These are phyloP conservation scores for Rhinichthys osculus DNA, from an alignment of 2,797 vertebrate species.

Conservation along the genomic window DNA sequence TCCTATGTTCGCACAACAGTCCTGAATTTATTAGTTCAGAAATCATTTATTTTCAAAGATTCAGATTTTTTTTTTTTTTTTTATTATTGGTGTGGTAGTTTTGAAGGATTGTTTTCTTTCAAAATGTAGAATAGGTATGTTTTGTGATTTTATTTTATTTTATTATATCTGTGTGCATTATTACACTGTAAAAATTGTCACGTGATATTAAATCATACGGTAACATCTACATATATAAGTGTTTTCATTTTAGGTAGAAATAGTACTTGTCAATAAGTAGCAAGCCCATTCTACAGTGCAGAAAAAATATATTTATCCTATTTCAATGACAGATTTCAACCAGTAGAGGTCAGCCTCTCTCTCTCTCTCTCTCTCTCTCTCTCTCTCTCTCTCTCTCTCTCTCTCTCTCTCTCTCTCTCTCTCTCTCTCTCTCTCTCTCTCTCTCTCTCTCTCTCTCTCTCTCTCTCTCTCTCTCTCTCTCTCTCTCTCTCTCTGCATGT, in stretches of 20 bases:
- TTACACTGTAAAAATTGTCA: background rate
- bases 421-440: background rate
- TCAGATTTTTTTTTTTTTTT: no score
- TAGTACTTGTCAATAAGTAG: background rate
- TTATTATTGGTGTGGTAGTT: background rate
- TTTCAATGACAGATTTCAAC: conserved; percentile 4
- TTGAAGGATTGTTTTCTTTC: background rate
- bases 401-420: no score
- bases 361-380: background rate
- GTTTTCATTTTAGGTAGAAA: background rate
- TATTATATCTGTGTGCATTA: background rate
- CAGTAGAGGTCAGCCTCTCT: conserved; percentile 37
- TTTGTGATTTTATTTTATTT: background rate
- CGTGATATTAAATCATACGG: background rate
- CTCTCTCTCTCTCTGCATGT: no score
- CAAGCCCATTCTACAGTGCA: background rate
- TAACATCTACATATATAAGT: background rate
- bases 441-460: background rate
- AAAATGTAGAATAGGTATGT: background rate
- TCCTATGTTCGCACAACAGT: background rate
- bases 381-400: no score
- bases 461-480: no score
- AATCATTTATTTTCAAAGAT: background rate
- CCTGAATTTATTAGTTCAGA: background rate
- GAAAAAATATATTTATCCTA: background rate